Evolutionary conservation across 1,140 invertebrate genomes (phyloP), one percentile per base, ranked within the genome.

Genomic region (Psix sp.): DNA sequence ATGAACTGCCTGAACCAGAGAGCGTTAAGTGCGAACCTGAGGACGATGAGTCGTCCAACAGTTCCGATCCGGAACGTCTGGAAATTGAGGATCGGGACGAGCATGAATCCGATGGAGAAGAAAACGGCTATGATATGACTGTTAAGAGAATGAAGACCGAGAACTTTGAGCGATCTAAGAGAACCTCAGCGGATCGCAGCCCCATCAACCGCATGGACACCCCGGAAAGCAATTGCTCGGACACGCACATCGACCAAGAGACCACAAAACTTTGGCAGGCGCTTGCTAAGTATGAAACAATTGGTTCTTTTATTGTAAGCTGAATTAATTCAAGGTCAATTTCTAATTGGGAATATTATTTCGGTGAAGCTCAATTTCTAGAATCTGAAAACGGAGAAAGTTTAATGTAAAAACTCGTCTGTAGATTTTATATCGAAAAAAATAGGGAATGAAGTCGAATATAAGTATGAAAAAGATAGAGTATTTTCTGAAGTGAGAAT

Each of bases 211-310:
- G 85, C 39, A 87, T 86, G 84, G 86, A 89, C 38, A 87, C 88
- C 3, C 88, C 89, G 3, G 89, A 90, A 38, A 90, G 89, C 56
- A 86, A 89, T 57, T 88, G 85, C 59, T 89, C 89, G 0, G 88
- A 88, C 24, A 88, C 88, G 31, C 87, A 89, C 76, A 89, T 89
- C 20, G 89, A 90, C 71, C 87, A 88, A 36, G 89, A 89, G 57
- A 89, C 89, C 6, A 86, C 84, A 6, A 89, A 90, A 77, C 68
- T 90, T 0, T 90, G 89, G 89, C 89, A 90, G 75, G 89, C 88
- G 11, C 77, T 90, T 48, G 89, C 88, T 54, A 84, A 87, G 89
- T 89, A 78, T 85, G 2, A 16, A 39, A 39, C 36, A 35, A 6
- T 38, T 16, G 11, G 14, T 38, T n/a, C n/a, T n/a, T n/a, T n/a